Evolutionary conservation across 2,113 vertebrate species (phyloP).

Genomic region (Gopherus evgoodei): DNA sequence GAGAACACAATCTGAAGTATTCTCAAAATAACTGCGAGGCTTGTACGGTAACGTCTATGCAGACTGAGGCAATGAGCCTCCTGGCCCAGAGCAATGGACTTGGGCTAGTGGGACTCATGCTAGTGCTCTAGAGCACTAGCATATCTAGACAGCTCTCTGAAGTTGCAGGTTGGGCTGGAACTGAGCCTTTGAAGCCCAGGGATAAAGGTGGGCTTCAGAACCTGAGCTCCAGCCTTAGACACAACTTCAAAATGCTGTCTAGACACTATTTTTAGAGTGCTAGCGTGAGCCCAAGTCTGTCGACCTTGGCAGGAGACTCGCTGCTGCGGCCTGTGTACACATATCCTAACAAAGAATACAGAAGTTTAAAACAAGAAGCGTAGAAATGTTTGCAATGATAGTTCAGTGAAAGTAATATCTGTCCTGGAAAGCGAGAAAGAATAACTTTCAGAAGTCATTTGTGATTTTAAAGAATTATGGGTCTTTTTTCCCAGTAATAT

Average conservation of each 20-base stretch:
- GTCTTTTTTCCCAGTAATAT: rapidly evolving
- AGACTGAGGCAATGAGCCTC: neutral
- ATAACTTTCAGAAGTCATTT: neutral
- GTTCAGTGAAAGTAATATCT: neutral
- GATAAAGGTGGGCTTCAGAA: neutral
- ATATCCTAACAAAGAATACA: neutral
- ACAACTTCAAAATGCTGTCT: neutral
- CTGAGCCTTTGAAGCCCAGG: neutral
- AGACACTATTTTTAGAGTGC: neutral
- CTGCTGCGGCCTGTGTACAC: neutral
- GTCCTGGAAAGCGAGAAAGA: neutral
- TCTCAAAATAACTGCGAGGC: neutral
- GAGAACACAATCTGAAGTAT: rapidly evolving
- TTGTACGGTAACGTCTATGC: neutral
- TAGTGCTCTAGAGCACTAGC: no score
- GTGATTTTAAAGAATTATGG: rapidly evolving
- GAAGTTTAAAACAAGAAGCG: neutral
- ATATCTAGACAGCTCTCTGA: neutral
- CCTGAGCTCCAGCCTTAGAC: neutral
- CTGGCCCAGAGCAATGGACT: neutral
- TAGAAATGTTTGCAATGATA: neutral
- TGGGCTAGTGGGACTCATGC: neutral
- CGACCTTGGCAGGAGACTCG: neutral
- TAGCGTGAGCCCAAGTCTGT: neutral
- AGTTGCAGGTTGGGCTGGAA: neutral